Conservation (phyloP, 2,888 invertebrate genomes). For the Trachelus iudaicus region DNA sequence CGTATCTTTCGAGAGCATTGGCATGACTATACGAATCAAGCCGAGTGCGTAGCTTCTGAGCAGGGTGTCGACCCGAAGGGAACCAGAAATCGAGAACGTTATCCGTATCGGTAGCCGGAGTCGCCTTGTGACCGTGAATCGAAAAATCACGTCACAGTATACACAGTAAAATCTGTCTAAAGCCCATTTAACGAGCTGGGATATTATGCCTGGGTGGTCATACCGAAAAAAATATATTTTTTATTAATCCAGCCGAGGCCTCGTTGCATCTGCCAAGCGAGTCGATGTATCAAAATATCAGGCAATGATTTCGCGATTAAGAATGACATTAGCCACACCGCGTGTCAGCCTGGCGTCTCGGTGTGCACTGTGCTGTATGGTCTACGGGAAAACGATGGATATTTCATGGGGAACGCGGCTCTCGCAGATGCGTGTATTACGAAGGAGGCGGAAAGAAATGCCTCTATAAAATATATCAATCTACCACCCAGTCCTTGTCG, state of each 20-base stretch:
- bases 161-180: too few species aligned
- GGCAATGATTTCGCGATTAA: constrained; percentile 36
- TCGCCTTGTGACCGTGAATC: too few species aligned
- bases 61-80: too few species aligned
- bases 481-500: neutral
- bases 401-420: constrained; percentile 35
- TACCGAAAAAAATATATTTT: neutral
- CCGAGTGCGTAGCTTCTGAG: too few species aligned
- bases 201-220: neutral
- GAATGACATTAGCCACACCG: constrained; percentile 23
- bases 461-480: neutral
- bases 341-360: neutral
- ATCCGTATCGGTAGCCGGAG: too few species aligned
- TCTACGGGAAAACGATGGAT: constrained; percentile 28
- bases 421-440: neutral
- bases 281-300: neutral
- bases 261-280: neutral
- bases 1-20: too few species aligned
- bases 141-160: too few species aligned
- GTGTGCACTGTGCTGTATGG: neutral
- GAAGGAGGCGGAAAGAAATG: neutral
- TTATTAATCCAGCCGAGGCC: neutral
- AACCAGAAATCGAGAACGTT: too few species aligned
- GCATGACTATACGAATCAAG: too few species aligned
- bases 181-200: neutral